Percentiles rank a stretch among this genome's conserved stretches.
Evolutionary conservation across 2,888 invertebrate species (phyloP).

Genomic region (Ethmia dodecea): DNA sequence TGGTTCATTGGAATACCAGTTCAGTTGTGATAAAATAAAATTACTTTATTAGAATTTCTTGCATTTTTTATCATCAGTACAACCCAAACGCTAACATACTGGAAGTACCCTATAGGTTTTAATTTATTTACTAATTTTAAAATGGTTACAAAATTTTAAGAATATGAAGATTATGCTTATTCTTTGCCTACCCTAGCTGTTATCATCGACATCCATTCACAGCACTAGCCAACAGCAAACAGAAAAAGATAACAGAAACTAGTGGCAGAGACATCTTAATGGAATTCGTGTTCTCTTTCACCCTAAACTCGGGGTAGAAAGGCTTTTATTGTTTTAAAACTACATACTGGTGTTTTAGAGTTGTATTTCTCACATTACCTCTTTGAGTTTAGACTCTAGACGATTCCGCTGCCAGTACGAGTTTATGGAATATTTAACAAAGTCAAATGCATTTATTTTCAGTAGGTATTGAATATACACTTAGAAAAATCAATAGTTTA

Average conservation of each 20-base stretch:
- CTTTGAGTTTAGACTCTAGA: no score
- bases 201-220: conserved; percentile 9
- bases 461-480: no score
- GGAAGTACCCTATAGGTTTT: background rate
- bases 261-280: conserved; percentile 47
- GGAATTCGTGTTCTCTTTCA: conserved; percentile 41
- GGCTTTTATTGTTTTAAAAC: conserved; percentile 29
- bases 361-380: no score
- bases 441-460: no score
- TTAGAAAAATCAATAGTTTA: no score
- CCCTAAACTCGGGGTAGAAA: conserved; percentile 27
- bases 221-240: conserved; percentile 31
- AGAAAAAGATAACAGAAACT: conserved; percentile 42
- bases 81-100: background rate
- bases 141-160: background rate
- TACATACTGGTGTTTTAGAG: no score
- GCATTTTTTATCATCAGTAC: background rate
- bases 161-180: background rate
- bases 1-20: no score
- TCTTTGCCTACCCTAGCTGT: background rate
- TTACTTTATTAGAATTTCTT: background rate
- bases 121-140: background rate
- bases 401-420: no score
- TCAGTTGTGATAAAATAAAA: background rate
- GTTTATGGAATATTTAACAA: no score